A percentile compares a stretch with the other conserved stretches of the same genome.
These are phyloP conservation scores for Zaprionus inermis DNA, from an alignment of 1,140 invertebrate genomes.

Conservation along the genomic window DNA sequence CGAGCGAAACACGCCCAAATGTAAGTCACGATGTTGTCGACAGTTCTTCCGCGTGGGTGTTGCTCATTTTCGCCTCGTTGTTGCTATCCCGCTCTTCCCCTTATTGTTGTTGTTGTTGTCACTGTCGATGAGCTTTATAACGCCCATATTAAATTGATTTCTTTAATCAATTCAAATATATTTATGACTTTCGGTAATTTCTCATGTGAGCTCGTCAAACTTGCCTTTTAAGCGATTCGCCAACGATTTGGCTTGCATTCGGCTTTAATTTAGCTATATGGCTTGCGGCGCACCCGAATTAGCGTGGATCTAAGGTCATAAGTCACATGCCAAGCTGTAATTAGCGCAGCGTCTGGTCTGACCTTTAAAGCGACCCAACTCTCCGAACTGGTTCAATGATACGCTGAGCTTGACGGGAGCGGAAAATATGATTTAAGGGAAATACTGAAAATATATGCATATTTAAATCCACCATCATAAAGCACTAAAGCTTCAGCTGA, in stretches of 20 bases:
- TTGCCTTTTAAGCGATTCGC: not conserved
- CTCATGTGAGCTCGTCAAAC: not conserved
- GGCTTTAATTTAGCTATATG: not conserved
- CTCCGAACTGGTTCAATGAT: slow-evolving; percentile 24
- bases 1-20: slow-evolving; percentile 61
- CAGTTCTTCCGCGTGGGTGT: slow-evolving; percentile 26
- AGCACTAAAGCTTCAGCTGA: not conserved
- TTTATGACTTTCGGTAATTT: slow-evolving; percentile 51
- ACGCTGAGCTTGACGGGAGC: not conserved
- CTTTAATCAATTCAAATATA: slow-evolving; percentile 62
- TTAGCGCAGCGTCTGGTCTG: slow-evolving; percentile 44
- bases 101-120: slow-evolving; percentile 24
- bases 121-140: slow-evolving; percentile 38
- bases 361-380: slow-evolving; percentile 18
- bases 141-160: slow-evolving; percentile 67
- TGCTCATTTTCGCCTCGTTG: slow-evolving; percentile 20
- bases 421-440: not conserved
- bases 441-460: not conserved
- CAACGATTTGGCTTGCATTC: not conserved
- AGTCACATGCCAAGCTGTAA: slow-evolving; percentile 74
- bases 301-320: slow-evolving; percentile 55
- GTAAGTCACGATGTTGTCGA: slow-evolving; percentile 61
- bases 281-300: slow-evolving; percentile 4
- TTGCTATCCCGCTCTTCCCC: not conserved
- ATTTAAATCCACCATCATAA: not conserved